phyloP scores from a whole-genome alignment of 92 coral and sea anemone species.

The Scolanthus callimorphus region DNA sequence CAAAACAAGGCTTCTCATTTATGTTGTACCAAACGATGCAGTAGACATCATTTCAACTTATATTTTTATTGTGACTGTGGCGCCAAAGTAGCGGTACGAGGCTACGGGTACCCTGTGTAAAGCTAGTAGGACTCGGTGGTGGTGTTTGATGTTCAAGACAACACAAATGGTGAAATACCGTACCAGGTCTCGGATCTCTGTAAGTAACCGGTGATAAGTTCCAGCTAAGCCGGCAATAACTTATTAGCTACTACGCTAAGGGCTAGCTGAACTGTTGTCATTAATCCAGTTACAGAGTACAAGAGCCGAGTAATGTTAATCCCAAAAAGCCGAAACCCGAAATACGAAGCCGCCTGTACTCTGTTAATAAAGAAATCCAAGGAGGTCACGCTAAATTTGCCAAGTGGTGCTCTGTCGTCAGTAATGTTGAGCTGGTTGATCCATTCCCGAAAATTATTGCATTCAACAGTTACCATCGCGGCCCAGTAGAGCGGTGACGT shows the following conservation, averaged over 20 bases:
- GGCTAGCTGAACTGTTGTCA: conserved; percentile 38
- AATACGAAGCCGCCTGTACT: conserved; percentile 32
- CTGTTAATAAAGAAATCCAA: conserved; percentile 41
- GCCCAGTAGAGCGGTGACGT: conserved; percentile 39
- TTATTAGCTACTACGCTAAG: conserved; percentile 21
- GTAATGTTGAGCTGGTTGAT: conserved; percentile 8
- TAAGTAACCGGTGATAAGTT: too few species aligned
- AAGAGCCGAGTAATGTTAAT: conserved; percentile 17
- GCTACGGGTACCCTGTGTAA: too few species aligned
- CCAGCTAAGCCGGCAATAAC: conserved; percentile 6
- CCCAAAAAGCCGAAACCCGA: conserved; percentile 38
- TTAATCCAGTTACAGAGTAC: conserved; percentile 30
- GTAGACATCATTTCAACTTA: too few species aligned
- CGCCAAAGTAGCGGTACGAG: too few species aligned
- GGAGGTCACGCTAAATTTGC: conserved; percentile 8
- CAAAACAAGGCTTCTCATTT: too few species aligned
- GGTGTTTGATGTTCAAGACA: too few species aligned
- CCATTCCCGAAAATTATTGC: conserved; percentile 41
- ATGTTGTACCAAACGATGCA: too few species aligned
- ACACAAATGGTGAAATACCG: too few species aligned
- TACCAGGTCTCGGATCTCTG: too few species aligned
- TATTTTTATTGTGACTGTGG: too few species aligned
- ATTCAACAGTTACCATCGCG: conserved; percentile 38
- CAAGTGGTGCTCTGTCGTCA: background rate
- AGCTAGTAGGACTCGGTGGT: too few species aligned